Base-by-base conservation (phyloP, 2,888 invertebrate species). In the Periphyllus acericola region DNA sequence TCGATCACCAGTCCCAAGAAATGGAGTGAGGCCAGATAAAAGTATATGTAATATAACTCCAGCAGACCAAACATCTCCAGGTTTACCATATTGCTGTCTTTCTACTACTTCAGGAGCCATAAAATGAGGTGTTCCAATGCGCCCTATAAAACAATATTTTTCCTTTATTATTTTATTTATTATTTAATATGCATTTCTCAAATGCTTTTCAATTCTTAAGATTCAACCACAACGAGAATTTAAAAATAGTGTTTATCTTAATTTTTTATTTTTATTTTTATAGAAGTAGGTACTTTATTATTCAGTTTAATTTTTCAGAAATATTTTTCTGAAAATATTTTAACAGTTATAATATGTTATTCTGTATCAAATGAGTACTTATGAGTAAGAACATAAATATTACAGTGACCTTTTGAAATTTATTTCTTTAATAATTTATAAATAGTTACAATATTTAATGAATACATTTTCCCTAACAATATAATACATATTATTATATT, bases 21-120 rank as follows among this genome's bases (percentile, higher is more conserved):
- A 99, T 21, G 99, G 99, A 90, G 99, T 93, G 89, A 96, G 96
- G 9, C 99, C 99, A 79, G 98, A 97, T 71, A 99, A 93, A 75
- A 99, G 93, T 32, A 98, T 96, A 92, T 98, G 99, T 76, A 99
- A 93, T 90, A 99, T 93, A 85, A 99, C 96, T 19, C 99, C 99
- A 52, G 98, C 97, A 60, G 98, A 96, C 99, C 99, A 99, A 89
- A 99, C 97, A 92, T 99, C 99, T 90, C 98, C 97, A 1, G 98
- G 96, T 92, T 98, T 98, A 68, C 97, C 96, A 92, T 97, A 97
- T 90, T 96, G 94, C 92, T 96, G 95, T 91, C 96, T 94, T 89
- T 96, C 95, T 34, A 99, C 96, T 90, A 99, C 96, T 93, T 99
- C 99, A 0, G 99, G 99, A 1, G 99, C 97, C 98, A 99, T 99